Conservation (phyloP, 1,140 invertebrate species). For the Neuroterus valhalla region DNA sequence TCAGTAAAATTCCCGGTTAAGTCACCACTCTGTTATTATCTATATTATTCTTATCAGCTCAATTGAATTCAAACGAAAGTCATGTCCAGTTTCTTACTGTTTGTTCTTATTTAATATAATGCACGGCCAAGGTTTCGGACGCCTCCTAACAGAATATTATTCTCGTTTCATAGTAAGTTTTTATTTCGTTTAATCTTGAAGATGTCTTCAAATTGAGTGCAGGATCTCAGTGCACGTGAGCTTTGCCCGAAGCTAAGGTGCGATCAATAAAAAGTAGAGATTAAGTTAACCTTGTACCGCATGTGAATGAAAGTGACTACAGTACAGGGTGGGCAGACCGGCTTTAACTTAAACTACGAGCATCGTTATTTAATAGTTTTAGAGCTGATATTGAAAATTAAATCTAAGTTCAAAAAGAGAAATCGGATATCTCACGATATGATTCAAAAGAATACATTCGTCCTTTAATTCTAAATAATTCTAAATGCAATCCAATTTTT, state of each 20-base stretch:
- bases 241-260: not conserved
- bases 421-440: too few relatives aligned
- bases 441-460: too few relatives aligned
- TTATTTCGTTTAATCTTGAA: not conserved
- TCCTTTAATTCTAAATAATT: too few relatives aligned
- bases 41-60: too few relatives aligned
- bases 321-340: not conserved
- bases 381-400: too few relatives aligned
- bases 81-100: not conserved
- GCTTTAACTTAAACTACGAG: too few relatives aligned
- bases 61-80: too few relatives aligned
- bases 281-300: not conserved
- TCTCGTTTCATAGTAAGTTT: not conserved
- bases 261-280: not conserved
- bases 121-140: not conserved
- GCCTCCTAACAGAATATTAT: not conserved
- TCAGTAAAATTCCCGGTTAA: too few relatives aligned
- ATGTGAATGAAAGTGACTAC: not conserved
- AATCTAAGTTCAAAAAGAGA: too few relatives aligned
- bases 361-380: too few relatives aligned
- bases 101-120: not conserved
- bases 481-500: too few relatives aligned
- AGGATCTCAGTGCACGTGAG: not conserved
- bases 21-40: too few relatives aligned
- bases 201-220: constrained; percentile 2